These are phyloP conservation scores for Drosophila tropicalis DNA, from an alignment of 1,140 invertebrate genomes.

Conservation along the genomic window DNA sequence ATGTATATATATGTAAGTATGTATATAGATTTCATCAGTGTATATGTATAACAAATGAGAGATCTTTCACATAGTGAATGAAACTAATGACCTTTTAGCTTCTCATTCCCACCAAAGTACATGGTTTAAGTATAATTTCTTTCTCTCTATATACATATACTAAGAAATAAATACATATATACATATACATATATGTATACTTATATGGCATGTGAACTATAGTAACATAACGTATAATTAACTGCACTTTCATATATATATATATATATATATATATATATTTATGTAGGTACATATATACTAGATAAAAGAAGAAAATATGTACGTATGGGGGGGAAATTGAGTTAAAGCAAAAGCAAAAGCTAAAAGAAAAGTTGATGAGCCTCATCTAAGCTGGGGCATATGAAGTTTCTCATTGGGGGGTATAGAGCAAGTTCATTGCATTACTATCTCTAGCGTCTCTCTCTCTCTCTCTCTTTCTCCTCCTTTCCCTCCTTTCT, in stretches of 20 bases:
- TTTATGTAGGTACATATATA: no score
- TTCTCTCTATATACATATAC: not conserved
- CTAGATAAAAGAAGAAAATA: slow-evolving; percentile 3
- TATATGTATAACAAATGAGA: no score
- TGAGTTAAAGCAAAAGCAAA: slow-evolving; percentile 45
- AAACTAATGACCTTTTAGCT: no score
- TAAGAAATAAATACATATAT: no score
- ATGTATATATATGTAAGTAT: no score
- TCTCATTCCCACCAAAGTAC: no score
- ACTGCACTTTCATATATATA: slow-evolving; percentile 10
- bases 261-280: slow-evolving; percentile 7
- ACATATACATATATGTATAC: no score
- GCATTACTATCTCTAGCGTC: slow-evolving; percentile 15
- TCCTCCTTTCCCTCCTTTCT: not conserved
- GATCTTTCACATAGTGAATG: no score
- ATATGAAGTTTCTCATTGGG: not conserved
- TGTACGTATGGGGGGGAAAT: slow-evolving; percentile 9
- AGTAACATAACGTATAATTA: slow-evolving; percentile 32
- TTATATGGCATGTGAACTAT: not conserved
- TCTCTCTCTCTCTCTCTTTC: not conserved
- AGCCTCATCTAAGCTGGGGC: slow-evolving; percentile 44
- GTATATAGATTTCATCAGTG: no score
- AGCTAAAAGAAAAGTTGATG: slow-evolving; percentile 65
- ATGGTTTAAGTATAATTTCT: no score
- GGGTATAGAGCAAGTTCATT: slow-evolving; percentile 18